These are phyloP conservation scores for Kryptolebias marmoratus DNA, from an alignment of 2,113 vertebrate genomes.

Conservation along the genomic window DNA sequence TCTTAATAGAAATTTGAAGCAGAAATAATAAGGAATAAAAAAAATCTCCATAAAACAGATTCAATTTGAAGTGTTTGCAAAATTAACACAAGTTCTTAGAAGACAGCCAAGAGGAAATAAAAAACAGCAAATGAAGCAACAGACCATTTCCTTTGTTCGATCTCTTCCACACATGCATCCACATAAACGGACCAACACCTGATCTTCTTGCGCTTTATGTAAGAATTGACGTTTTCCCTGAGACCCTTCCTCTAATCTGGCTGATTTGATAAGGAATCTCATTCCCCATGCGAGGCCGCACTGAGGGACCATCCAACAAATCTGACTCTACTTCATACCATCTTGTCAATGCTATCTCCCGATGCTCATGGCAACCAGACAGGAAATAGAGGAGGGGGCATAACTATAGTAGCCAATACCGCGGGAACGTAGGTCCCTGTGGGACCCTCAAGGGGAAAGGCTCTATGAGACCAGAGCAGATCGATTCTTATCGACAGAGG, in stretches of 20 bases:
- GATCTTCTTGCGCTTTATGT: conserved; percentile 48
- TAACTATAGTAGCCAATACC: not conserved
- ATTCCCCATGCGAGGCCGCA: conserved; percentile 50
- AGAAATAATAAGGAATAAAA: too few species aligned
- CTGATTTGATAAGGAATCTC: conserved; percentile 80
- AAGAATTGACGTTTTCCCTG: conserved; percentile 59
- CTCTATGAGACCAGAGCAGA: conserved; percentile 55
- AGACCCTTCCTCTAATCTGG: conserved; percentile 71
- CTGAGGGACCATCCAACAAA: conserved; percentile 67
- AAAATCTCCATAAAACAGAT: too few species aligned
- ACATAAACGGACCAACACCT: conserved; percentile 24
- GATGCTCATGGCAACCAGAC: conserved; percentile 64
- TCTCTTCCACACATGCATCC: conserved; percentile 2
- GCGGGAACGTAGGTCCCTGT: conserved; percentile 5
- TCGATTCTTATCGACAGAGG: conserved; percentile 76
- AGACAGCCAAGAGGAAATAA: not conserved
- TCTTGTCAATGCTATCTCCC: conserved; percentile 78
- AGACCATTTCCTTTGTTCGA: not conserved
- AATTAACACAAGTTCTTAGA: too few species aligned
- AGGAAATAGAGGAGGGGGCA: conserved; percentile 62
- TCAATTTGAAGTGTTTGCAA: too few species aligned
- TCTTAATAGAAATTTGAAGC: too few species aligned
- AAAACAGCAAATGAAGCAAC: conserved; percentile 1
- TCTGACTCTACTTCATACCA: conserved; percentile 70
- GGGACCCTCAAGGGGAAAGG: conserved; percentile 54